Evolutionary conservation across 2,888 invertebrate genomes (phyloP), one percentile per base, ranked within the genome.

Genomic region (Margaritifera margaritifera): DNA sequence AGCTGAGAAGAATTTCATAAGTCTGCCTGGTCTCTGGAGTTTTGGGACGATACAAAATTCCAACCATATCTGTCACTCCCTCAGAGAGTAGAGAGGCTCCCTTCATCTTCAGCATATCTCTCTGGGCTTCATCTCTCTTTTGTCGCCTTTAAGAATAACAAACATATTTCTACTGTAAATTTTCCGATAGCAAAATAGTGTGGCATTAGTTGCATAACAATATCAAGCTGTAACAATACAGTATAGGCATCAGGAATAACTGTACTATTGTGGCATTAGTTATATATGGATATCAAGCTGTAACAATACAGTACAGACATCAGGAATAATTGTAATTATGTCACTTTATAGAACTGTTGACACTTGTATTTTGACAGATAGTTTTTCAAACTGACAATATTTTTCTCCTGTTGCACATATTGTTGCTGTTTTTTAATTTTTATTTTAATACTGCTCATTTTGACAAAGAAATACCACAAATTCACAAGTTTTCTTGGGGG

Each of bases 11-110:
- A 55, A 98, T 94, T 89, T 99, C 99, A 84, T 99, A 99, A 0
- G 98, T 99, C 88, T 99, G 97, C 56, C 97, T 92, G 0, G 99
- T 99, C 91, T 99, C 99, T 89, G 97, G 97, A 0, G 99, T 99
- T 88, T 99, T 95, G 0, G 99, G 99, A 31, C 97, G 92, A 90
- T 99, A 99, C 69, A 98, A 92, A 77, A 97, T 96, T 6, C 98
- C 98, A 0, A 96, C 96, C 91, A 97, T 94, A 88, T 98, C 97
- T 85, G 97, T 97, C 20, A 95, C 94, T 60, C 94, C 95, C 70
- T 97, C 96, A 22, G 89, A 87, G 64, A 90, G 76, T 50, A 89
- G 75, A 5, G 87, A 95, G 0, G 95, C 93, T 0, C 96, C 95
- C 89, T 96, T 96, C 91, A 96, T 96, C 75, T 96, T 94, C 24